Evolutionary conservation across 2,888 invertebrate genomes (phyloP).

Genomic region (Octonoba sinensis): DNA sequence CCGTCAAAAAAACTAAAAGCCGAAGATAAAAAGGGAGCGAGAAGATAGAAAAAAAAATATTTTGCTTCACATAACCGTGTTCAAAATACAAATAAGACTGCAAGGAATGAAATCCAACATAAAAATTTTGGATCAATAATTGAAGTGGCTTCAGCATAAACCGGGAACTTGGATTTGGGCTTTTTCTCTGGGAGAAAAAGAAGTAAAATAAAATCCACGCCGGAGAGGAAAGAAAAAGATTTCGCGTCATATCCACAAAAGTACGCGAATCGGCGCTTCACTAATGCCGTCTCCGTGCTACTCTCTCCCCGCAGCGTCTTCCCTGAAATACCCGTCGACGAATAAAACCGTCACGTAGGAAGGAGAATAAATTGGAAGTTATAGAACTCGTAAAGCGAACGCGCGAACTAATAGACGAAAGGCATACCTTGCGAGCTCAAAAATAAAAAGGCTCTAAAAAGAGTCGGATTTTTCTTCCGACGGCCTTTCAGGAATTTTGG

Average conservation of each 20-base stretch:
- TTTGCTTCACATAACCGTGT: slow-evolving; percentile 27
- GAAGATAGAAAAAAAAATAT: slow-evolving; percentile 12
- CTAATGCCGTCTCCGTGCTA: slow-evolving; percentile 50
- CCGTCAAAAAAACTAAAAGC: slow-evolving; percentile 12
- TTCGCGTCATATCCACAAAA: slow-evolving; percentile 32
- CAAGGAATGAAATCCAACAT: background rate
- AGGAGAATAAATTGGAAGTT: slow-evolving; percentile 62
- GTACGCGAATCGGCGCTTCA: slow-evolving; percentile 45
- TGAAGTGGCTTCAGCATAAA: slow-evolving; percentile 56
- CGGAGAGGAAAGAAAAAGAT: background rate
- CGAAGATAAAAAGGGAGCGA: background rate
- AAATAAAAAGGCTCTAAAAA: slow-evolving; percentile 48
- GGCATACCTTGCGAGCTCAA: slow-evolving; percentile 23
- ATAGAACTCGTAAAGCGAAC: slow-evolving; percentile 61
- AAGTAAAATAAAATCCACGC: slow-evolving; percentile 48
- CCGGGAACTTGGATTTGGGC: slow-evolving; percentile 37
- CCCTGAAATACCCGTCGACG: slow-evolving; percentile 53
- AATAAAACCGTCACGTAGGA: slow-evolving; percentile 55
- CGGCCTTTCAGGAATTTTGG: no score
- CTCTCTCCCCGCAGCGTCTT: slow-evolving; percentile 22
- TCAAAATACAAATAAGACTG: slow-evolving; percentile 36
- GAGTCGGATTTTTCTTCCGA: slow-evolving; percentile 14
- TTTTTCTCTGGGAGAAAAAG: slow-evolving; percentile 26
- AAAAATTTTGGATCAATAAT: slow-evolving; percentile 48
- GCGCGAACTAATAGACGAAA: slow-evolving; percentile 59